phyloP scores from a whole-genome alignment of 2,113 vertebrate genomes.

The Procavia capensis region DNA sequence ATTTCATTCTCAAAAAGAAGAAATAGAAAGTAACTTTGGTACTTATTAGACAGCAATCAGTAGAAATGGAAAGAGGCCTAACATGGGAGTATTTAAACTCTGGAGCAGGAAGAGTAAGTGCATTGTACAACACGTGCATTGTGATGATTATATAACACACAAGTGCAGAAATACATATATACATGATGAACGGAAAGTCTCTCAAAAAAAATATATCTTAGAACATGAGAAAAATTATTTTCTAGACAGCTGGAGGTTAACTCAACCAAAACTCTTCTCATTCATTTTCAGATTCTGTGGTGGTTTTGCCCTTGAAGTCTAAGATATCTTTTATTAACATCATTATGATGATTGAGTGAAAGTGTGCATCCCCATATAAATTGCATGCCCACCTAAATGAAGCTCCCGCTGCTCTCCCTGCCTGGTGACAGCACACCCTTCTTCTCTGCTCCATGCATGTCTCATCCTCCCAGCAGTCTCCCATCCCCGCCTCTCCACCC shows the following conservation, averaged over 20 bases:
- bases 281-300: not conserved
- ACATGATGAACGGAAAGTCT: not conserved
- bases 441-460: too few species aligned
- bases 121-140: not conserved
- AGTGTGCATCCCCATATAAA: too few species aligned
- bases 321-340: not conserved
- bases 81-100: not conserved
- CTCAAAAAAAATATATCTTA: not conserved
- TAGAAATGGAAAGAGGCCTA: not conserved
- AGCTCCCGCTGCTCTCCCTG: too few species aligned
- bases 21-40: slow-evolving; percentile 3
- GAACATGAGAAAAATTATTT: not conserved
- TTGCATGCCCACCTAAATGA: too few species aligned
- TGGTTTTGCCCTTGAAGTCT: not conserved
- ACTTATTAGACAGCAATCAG: not conserved
- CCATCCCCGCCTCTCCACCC: too few species aligned
- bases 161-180: not conserved
- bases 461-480: too few species aligned
- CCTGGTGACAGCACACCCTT: too few species aligned
- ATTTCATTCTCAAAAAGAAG: slow-evolving; percentile 2
- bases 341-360: too few species aligned
- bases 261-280: not conserved
- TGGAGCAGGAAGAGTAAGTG: not conserved
- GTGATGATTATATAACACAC: not conserved
- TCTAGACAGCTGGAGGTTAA: not conserved